These are phyloP conservation scores for Vesta saturnalis DNA, from an alignment of 2,888 invertebrate genomes.

Conservation along the genomic window DNA sequence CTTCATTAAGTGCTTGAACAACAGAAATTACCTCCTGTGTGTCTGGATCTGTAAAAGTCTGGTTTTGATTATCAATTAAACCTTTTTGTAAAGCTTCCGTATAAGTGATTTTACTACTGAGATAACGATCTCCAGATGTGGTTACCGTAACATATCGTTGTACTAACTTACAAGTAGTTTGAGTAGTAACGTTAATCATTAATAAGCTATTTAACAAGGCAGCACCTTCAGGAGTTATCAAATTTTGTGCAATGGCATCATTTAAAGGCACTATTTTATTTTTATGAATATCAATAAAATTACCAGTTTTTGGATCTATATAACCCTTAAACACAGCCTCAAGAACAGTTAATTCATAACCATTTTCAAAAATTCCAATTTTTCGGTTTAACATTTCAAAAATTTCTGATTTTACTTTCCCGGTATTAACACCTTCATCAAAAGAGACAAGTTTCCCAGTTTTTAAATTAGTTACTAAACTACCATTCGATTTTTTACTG, in stretches of 20 bases:
- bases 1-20: constrained; percentile 80
- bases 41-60: constrained; percentile 80
- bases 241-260: constrained; percentile 84
- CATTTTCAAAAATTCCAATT: constrained; percentile 82
- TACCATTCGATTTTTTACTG: constrained; percentile 77
- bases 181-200: constrained; percentile 88
- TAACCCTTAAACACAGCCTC: constrained; percentile 88
- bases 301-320: constrained; percentile 89
- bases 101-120: constrained; percentile 74
- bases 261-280: constrained; percentile 82
- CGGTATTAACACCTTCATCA: constrained; percentile 80
- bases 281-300: constrained; percentile 79
- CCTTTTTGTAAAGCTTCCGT: constrained; percentile 81
- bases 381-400: constrained; percentile 85
- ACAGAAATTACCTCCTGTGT: constrained; percentile 78
- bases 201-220: constrained; percentile 84
- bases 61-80: constrained; percentile 80
- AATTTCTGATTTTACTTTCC: constrained; percentile 84
- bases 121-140: constrained; percentile 65
- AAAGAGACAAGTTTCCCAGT: constrained; percentile 80
- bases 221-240: constrained; percentile 89
- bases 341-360: constrained; percentile 82
- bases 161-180: constrained; percentile 86
- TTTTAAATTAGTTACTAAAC: constrained; percentile 77
- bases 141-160: constrained; percentile 83